Evolutionary conservation across 2,888 invertebrate genomes (phyloP).

Genomic region (Pammene fasciana): DNA sequence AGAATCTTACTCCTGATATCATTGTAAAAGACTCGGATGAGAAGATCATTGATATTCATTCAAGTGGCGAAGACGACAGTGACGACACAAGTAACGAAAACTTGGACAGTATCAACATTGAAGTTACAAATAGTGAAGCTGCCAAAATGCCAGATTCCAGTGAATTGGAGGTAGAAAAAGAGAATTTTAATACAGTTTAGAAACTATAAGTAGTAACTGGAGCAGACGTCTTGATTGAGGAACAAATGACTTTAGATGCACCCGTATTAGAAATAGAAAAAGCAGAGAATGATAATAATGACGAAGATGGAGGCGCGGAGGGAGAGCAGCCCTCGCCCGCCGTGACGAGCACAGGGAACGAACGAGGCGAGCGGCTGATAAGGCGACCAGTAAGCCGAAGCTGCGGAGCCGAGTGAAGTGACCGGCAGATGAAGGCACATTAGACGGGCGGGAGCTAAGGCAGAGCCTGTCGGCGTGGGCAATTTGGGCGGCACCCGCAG

Average conservation of each 20-base stretch:
- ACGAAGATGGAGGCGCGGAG: too few relatives aligned
- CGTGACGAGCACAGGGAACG: too few relatives aligned
- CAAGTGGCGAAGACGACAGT: slow-evolving; percentile 20
- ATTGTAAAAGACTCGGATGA: slow-evolving; percentile 23
- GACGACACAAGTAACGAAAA: not conserved
- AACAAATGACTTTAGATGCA: not conserved
- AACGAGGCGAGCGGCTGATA: too few relatives aligned
- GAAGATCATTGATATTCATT: slow-evolving; percentile 18
- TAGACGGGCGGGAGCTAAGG: too few relatives aligned
- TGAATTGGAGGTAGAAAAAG: not conserved
- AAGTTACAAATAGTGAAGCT: not conserved
- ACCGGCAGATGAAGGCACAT: too few relatives aligned
- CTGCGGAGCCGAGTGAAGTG: too few relatives aligned
- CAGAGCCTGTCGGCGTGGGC: too few relatives aligned
- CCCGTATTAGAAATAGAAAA: not conserved
- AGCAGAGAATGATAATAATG: not conserved
- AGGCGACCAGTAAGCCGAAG: too few relatives aligned
- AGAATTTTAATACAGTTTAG: not conserved
- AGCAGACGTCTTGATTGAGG: too few relatives aligned
- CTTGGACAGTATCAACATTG: not conserved
- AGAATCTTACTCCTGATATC: slow-evolving; percentile 7
- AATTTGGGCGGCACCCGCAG: too few relatives aligned
- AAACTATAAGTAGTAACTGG: not conserved
- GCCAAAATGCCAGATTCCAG: not conserved
- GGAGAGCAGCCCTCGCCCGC: too few relatives aligned